A percentile compares a stretch with the other conserved stretches of the same genome.
phyloP scores from a whole-genome alignment of 2,113 vertebrate genomes.

The Cromileptes altivelis region DNA sequence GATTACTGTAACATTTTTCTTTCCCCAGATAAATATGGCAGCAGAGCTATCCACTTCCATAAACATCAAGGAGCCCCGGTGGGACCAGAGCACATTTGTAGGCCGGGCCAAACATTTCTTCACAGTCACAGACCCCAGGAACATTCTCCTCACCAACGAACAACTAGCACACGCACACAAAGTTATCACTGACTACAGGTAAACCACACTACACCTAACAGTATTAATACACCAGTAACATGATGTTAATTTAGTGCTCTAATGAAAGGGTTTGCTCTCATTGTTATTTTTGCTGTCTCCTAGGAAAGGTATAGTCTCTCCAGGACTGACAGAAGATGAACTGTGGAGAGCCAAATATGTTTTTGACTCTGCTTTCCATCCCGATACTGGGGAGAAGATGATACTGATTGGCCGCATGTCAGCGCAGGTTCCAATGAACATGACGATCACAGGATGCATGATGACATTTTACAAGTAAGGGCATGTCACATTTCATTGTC shows the following conservation, averaged over 20 bases:
- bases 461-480: conserved; percentile 98
- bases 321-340: conserved; percentile 94
- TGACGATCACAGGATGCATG: conserved; percentile 99
- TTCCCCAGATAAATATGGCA: conserved; percentile 89
- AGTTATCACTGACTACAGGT: conserved; percentile 96
- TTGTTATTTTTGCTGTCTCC: neutral
- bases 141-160: conserved; percentile 91
- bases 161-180: conserved; percentile 89
- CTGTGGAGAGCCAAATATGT: conserved; percentile 97
- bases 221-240: neutral
- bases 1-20: conserved; percentile 1
- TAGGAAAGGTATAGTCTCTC: conserved; percentile 91
- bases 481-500: neutral
- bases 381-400: conserved; percentile 98
- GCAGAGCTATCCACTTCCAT: conserved; percentile 90
- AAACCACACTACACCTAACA: conserved; percentile 9
- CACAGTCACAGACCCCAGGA: conserved; percentile 97
- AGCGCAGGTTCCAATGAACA: conserved; percentile 98
- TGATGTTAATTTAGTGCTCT: neutral
- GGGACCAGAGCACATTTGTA: conserved; percentile 95
- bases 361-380: conserved; percentile 98
- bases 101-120: conserved; percentile 98
- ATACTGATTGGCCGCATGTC: conserved; percentile 98
- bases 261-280: neutral
- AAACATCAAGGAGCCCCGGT: conserved; percentile 96